These are phyloP conservation scores for Lepus americanus DNA, from an alignment of 2,113 vertebrate genomes.

Conservation along the genomic window DNA sequence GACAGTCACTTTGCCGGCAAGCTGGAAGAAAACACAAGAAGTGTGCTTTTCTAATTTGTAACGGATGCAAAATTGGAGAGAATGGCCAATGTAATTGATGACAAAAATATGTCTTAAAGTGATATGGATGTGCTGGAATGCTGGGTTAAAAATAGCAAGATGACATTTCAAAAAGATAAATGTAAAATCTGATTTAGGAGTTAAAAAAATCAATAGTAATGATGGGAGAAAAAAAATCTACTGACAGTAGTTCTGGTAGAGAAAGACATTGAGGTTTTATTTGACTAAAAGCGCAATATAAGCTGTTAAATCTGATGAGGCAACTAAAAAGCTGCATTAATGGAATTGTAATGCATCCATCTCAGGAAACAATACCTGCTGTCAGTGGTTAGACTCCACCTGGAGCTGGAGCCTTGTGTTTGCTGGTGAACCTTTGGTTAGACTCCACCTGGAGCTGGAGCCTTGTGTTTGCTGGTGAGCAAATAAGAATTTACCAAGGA, in stretches of 20 bases:
- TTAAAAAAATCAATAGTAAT: constrained; percentile 61
- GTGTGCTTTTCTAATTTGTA: background rate
- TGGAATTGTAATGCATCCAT: constrained; percentile 9
- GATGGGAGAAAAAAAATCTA: constrained; percentile 36
- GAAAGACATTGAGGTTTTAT: constrained; percentile 51
- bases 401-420: background rate
- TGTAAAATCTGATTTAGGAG: constrained; percentile 70
- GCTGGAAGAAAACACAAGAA: background rate
- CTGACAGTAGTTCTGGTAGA: constrained; percentile 37
- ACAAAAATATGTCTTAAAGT: constrained; percentile 50
- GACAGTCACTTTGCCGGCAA: background rate
- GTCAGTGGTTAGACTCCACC: background rate
- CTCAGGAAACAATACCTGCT: background rate
- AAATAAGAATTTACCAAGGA: background rate
- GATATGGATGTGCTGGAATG: constrained; percentile 26
- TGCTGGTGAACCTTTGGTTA: background rate
- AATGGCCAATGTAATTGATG: background rate
- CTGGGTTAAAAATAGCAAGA: constrained; percentile 69
- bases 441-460: background rate
- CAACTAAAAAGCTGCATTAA: constrained; percentile 37
- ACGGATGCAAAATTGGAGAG: background rate
- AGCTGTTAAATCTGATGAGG: constrained; percentile 18
- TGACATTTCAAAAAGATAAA: constrained; percentile 67
- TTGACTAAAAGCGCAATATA: constrained; percentile 41
- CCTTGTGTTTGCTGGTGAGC: background rate